phyloP scores from a whole-genome alignment of 2,888 invertebrate species.

The Actias luna region DNA sequence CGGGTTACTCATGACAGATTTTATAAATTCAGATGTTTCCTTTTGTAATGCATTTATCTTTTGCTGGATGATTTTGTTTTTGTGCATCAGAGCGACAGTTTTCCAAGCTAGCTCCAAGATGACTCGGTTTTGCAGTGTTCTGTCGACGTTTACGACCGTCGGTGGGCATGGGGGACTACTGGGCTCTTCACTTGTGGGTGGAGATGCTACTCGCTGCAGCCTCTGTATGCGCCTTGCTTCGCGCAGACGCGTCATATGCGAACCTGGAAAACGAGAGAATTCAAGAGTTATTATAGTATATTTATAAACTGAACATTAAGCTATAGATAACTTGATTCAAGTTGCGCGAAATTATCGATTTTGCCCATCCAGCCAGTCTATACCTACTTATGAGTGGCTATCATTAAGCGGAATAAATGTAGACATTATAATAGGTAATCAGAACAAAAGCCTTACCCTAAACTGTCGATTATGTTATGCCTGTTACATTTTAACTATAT shows the following conservation, averaged over 20 bases:
- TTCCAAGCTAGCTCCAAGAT: constrained; percentile 84
- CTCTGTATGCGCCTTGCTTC: constrained; percentile 65
- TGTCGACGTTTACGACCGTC: constrained; percentile 40
- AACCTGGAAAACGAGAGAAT: constrained; percentile 54
- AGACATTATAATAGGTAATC: neutral
- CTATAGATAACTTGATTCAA: neutral
- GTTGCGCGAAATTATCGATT: neutral
- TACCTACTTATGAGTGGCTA: neutral
- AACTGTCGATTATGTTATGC: neutral
- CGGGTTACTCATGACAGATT: constrained; percentile 81
- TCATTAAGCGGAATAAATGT: neutral
- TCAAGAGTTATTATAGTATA: neutral
- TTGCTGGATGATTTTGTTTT: constrained; percentile 82
- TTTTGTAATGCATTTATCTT: constrained; percentile 82
- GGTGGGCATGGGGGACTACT: constrained; percentile 33
- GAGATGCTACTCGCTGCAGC: constrained; percentile 46
- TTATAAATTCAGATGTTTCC: constrained; percentile 84
- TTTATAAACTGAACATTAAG: neutral
- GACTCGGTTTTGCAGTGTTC: constrained; percentile 65
- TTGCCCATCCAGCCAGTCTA: neutral
- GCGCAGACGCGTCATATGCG: constrained; percentile 56
- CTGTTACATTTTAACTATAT: no score
- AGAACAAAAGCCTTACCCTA: neutral
- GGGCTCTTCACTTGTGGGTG: constrained; percentile 37
- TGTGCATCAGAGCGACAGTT: constrained; percentile 83